Conservation (phyloP, 2,113 vertebrate genomes). For the Cochlearius cochlearius region DNA sequence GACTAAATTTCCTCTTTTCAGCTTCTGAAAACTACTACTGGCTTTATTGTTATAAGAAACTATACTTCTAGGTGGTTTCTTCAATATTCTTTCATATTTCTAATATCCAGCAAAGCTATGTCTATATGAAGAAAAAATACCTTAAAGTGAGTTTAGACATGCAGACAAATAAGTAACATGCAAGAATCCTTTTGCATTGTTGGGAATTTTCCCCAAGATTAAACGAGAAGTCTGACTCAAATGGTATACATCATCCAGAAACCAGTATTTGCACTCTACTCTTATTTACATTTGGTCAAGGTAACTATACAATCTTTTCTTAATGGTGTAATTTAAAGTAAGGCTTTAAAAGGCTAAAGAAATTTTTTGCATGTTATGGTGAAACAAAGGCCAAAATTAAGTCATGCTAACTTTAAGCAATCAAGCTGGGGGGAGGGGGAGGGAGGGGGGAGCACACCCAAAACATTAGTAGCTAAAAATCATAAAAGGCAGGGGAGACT, state of each 20-base stretch:
- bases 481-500: not conserved
- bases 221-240: not conserved
- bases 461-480: not conserved
- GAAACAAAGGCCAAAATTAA: not conserved
- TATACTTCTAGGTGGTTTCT: not conserved
- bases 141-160: not conserved
- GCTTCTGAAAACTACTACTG: not conserved
- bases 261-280: not conserved
- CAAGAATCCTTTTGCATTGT: not conserved
- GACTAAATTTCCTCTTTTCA: not conserved
- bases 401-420: not conserved
- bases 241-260: not conserved
- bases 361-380: not conserved
- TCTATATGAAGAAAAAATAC: not conserved
- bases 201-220: not conserved
- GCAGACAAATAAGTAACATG: not conserved
- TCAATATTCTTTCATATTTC: not conserved
- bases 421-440: no score
- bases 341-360: not conserved
- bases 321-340: not conserved
- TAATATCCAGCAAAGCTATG: not conserved
- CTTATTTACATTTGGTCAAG: not conserved
- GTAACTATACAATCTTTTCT: not conserved
- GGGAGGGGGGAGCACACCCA: fast-evolving
- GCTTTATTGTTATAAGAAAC: not conserved